Evolutionary conservation across 2,113 vertebrate species (phyloP), one percentile per base, ranked within the genome.

Genomic region (Antechinus stuartii): DNA sequence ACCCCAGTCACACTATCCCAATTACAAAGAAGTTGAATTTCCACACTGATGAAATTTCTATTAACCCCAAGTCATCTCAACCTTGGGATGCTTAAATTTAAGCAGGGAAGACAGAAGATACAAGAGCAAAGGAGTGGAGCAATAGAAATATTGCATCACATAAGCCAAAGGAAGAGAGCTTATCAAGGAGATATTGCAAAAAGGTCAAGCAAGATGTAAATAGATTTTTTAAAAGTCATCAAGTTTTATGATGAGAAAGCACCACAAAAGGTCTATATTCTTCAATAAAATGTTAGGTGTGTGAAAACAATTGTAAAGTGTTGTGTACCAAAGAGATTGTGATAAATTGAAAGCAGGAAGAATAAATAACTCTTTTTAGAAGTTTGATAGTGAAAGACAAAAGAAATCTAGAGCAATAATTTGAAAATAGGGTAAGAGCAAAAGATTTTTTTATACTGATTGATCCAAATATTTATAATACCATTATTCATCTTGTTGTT

Each of bases 221-320:
- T 35, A 84, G 68, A 84, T 30, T 54, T 54, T 54, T 25, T 22
- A 76, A 76, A 42, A n/a, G 14, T 84, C 68, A 22, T 84, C 68
- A 42, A 22, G n/a, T 42, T 42, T 42, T 35, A 84, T 42, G 68
- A 42, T 42, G 35, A 84, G 68, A 3, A 84, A 42, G n/a, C 68
- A n/a, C 30, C 35, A n/a, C 16, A 42, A 84, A 16, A 84, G 16
- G 14, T 42, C 16, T 76, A 19, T 84, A 84, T 22, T 42, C 35
- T 84, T 42, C 68, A 42, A 84, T 84, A 42, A 42, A 84, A n/a
- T 84, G 7, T 84, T 22, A 84, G 68, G 19, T 84, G 19, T 26
- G 9, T 54, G 3, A 93, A 8, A 93, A 92, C 90, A 12, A 95
- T 92, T 90, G 30, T 92, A 53, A 91, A 91, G 90, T 91, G 30